Evolutionary conservation across 2,888 invertebrate genomes (phyloP).

Genomic region (Polyommatus icarus): DNA sequence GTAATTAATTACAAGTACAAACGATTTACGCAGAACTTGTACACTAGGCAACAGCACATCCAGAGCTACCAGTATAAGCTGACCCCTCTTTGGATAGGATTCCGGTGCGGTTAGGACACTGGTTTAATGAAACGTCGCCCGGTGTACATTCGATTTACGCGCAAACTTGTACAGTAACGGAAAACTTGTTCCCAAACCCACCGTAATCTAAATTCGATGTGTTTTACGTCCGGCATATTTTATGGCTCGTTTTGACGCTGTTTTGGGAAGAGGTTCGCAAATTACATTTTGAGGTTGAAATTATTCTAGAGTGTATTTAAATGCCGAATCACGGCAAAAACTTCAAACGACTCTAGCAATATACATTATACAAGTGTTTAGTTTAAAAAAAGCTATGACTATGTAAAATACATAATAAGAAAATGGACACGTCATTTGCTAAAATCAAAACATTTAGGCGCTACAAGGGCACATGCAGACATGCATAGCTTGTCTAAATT

Average conservation of each 20-base stretch:
- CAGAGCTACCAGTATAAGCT: neutral
- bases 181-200: constrained; percentile 47
- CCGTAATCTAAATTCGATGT: constrained; percentile 22
- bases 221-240: constrained; percentile 14
- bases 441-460: too few relatives aligned
- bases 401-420: too few relatives aligned
- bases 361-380: too few relatives aligned
- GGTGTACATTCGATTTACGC: constrained; percentile 45
- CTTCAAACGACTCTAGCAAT: too few relatives aligned
- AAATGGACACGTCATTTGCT: too few relatives aligned
- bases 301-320: too few relatives aligned
- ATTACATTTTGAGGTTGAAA: neutral
- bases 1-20: constrained; percentile 61
- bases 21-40: constrained; percentile 40
- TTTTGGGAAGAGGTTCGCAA: neutral
- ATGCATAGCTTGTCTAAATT: too few relatives aligned
- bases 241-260: neutral
- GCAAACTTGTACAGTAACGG: constrained; percentile 59
- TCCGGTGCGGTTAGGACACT: neutral
- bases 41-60: neutral
- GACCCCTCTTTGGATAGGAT: neutral
- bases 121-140: neutral
- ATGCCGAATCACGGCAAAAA: too few relatives aligned
- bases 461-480: too few relatives aligned
- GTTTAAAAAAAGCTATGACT: too few relatives aligned